Percentiles rank a stretch among this genome's conserved stretches.
These are phyloP conservation scores for Tetramorium parvispinum DNA, from an alignment of 1,140 invertebrate genomes.

Conservation along the genomic window DNA sequence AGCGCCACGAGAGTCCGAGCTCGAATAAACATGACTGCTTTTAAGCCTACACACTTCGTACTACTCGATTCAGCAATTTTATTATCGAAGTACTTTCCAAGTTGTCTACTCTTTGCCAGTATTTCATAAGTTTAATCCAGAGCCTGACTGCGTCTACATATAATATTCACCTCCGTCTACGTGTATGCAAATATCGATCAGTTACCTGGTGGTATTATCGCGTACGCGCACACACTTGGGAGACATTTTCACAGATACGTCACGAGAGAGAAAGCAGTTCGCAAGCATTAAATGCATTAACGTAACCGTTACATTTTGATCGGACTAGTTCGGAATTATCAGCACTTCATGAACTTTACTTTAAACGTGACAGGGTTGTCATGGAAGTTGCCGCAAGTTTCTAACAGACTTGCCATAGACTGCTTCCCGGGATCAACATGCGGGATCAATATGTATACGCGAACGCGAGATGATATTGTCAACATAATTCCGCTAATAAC, in stretches of 20 bases:
- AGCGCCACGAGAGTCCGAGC: not conserved
- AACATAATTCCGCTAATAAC: conserved; percentile 1
- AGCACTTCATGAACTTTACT: conserved; percentile 38
- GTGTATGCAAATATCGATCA: conserved; percentile 29
- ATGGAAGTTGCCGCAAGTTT: conserved; percentile 44
- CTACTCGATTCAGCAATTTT: conserved; percentile 44
- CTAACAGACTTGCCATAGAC: conserved; percentile 18
- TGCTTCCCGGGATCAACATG: conserved; percentile 30
- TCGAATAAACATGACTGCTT: conserved; percentile 34
- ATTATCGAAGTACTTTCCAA: not conserved
- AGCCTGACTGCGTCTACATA: not conserved
- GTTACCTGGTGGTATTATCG: conserved; percentile 12
- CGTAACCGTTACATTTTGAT: conserved; percentile 46
- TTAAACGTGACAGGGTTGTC: conserved; percentile 38
- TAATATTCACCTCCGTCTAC: conserved; percentile 10
- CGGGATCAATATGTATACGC: not conserved
- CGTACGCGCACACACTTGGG: not conserved
- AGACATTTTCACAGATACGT: not conserved
- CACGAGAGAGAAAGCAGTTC: not conserved
- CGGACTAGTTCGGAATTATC: conserved; percentile 29
- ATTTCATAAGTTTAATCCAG: conserved; percentile 27
- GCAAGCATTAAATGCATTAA: conserved; percentile 26
- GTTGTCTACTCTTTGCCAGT: not conserved
- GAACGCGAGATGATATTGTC: not conserved
- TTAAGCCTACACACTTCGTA: conserved; percentile 18